phyloP scores from a whole-genome alignment of 2,113 vertebrate genomes.

The Neotoma lepida region DNA sequence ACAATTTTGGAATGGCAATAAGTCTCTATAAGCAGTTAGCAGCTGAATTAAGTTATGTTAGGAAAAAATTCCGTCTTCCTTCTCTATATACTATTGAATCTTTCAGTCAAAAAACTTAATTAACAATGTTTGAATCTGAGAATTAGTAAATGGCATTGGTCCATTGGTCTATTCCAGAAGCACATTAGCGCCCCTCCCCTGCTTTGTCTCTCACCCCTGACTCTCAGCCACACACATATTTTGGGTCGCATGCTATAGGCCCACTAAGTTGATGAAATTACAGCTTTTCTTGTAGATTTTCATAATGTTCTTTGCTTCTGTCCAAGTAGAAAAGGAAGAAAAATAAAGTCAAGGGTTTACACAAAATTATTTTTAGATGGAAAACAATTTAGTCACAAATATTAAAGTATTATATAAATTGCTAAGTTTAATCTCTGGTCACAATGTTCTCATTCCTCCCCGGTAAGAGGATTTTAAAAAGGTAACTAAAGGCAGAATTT shows the following conservation, averaged over 20 bases:
- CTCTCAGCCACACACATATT: accelerated
- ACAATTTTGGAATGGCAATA: background rate
- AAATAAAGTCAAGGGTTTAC: background rate
- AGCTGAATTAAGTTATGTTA: background rate
- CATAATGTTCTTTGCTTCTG: background rate
- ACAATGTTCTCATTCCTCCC: background rate
- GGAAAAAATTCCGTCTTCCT: background rate
- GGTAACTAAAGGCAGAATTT: conserved; percentile 13
- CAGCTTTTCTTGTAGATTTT: background rate
- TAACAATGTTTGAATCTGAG: background rate
- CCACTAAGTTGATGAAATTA: background rate
- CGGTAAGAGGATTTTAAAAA: background rate
- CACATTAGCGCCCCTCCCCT: accelerated
- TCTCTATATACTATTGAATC: background rate
- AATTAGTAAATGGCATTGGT: background rate
- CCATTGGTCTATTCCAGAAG: background rate
- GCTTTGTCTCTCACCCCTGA: background rate
- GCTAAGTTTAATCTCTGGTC: background rate
- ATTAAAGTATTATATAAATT: background rate
- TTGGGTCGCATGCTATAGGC: background rate
- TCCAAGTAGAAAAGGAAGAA: background rate
- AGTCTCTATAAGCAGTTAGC: background rate
- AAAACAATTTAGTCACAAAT: background rate
- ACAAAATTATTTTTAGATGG: background rate
- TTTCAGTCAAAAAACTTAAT: background rate